Evolutionary conservation across 2,888 invertebrate species (phyloP), one percentile per base, ranked within the genome.

Genomic region (Notodonta dromedarius): DNA sequence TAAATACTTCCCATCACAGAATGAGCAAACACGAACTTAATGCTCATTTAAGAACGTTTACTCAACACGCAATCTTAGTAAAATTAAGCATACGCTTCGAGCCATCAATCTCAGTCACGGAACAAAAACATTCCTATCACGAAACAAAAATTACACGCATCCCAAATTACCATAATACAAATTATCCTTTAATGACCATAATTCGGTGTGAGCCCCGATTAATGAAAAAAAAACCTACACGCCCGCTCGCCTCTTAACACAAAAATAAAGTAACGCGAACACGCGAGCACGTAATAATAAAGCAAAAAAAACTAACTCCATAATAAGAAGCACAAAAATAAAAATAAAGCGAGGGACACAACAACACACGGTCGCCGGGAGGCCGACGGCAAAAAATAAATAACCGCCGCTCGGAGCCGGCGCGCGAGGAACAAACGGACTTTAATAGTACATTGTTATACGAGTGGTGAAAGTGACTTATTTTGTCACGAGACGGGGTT

Each of bases 161-260:
- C 90, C 89, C 83, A 92, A 89, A 93, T 93, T 90, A 93, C 90
- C 91, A 90, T 92, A 90, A 93, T 91, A 93, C 93, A 93, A 93
- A 93, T 93, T 93, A 93, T 93, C 89, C 91, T 91, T 90, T 93
- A 93, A 93, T 93, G 91, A 93, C 90, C 90, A 92, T 93, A 91
- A 93, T 93, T 91, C 90, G 87, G 90, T 90, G 91, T 87, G 91
- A 90, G 89, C 76, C 89, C 83, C 90, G 89, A 90, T 91, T 90
- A 89, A 91, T 86, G 75, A 88, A 90, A 88, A 86, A 86, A 89
- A 84, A 86, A 24, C 24, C 82, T 80, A 79, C 80, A 79, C 61
- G 35, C 85, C 85, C 86, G 84, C 89, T 89, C 89, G 89, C 88
- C 91, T 92, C 91, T 92, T 91, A 93, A 92, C 93, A 93, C 86